Percentiles rank a stretch among this genome's conserved stretches.
Conservation (phyloP, 2,797 vertebrate species). For the Intellagama lesueurii region DNA sequence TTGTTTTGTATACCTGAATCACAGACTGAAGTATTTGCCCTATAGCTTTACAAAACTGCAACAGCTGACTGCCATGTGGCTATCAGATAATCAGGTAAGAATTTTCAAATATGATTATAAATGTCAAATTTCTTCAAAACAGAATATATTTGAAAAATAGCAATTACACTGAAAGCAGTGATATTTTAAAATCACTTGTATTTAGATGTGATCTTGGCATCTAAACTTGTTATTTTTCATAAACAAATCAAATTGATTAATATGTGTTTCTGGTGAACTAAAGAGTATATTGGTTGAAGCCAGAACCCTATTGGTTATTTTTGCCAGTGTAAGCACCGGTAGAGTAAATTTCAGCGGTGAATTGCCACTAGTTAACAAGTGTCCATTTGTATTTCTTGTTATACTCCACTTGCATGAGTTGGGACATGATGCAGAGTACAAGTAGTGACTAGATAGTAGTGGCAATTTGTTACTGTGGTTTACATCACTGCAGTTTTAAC, state of each 20-base stretch:
- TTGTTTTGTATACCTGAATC: slow-evolving; percentile 52
- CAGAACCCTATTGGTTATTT: too few species aligned
- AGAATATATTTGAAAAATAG: neutral
- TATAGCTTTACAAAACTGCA: slow-evolving; percentile 95
- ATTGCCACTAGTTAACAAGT: too few species aligned
- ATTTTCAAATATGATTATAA: slow-evolving; percentile 27
- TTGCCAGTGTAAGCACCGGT: too few species aligned
- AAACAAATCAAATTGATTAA: neutral
- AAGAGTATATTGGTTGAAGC: neutral
- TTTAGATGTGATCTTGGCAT: neutral
- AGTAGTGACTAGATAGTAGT: too few species aligned
- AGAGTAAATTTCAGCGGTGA: too few species aligned
- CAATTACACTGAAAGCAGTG: neutral
- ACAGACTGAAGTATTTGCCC: slow-evolving; percentile 93
- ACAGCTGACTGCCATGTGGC: slow-evolving; percentile 98
- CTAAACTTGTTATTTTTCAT: rapidly evolving
- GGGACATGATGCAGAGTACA: too few species aligned
- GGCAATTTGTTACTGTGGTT: too few species aligned
- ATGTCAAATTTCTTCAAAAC: neutral
- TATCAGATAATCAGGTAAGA: slow-evolving; percentile 97
- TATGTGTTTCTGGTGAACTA: neutral
- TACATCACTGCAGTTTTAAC: too few species aligned
- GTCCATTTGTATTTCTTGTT: too few species aligned
- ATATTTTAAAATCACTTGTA: neutral
- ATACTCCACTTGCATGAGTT: too few species aligned